Base-by-base conservation (phyloP, 2,113 vertebrate genomes). In the Pholis gunnellus region DNA sequence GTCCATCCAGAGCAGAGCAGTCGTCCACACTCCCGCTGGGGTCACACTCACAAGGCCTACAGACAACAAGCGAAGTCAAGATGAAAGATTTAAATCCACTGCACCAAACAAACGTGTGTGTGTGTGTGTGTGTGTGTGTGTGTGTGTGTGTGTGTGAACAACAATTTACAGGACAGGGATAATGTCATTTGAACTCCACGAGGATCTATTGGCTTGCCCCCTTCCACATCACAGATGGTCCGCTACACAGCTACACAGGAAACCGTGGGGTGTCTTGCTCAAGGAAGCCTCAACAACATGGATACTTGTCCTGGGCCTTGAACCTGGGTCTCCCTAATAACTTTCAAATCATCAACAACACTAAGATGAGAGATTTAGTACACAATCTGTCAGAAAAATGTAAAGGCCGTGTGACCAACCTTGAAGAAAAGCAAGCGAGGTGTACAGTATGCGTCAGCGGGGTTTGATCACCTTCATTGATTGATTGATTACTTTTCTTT, bases 41-140 rank as follows among this genome's bases (percentile, higher is more conserved):
- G 79, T 95, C 78, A 6, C 98, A 99, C 27, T 88, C 64, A n/a
- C 98, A 99, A 9, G 93, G 90, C 88, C 98, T 99, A 82, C 25
- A 75, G 20, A 57, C 63, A 69, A 81, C 44, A 87, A 38, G 63
- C 2, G 34, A 73, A 0, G 2, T 0, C 31, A 31, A 80, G 14
- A 22, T 5, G 48, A 70, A 15, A 36, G 2, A 57, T 38, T n/a
- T 34, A 2, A 25, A 65, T 40, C 34, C 50, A 29, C 5, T 34
- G 38, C 27, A 25, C 14, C 15, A 4, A 15, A 38, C 56, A 44
- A 18, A 69, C 1, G 34, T 34, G 34, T 34, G 31, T 31, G 29
- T 31, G 11, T 57, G 18, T 8, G 9, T 6, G 9, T 18, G 40
- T 50, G 5, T 4, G 9, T n/a, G 34, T 34, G 34, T 34, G 31